Conservation (phyloP, 2,113 vertebrate genomes). For the Tachuris rubrigastra region DNA sequence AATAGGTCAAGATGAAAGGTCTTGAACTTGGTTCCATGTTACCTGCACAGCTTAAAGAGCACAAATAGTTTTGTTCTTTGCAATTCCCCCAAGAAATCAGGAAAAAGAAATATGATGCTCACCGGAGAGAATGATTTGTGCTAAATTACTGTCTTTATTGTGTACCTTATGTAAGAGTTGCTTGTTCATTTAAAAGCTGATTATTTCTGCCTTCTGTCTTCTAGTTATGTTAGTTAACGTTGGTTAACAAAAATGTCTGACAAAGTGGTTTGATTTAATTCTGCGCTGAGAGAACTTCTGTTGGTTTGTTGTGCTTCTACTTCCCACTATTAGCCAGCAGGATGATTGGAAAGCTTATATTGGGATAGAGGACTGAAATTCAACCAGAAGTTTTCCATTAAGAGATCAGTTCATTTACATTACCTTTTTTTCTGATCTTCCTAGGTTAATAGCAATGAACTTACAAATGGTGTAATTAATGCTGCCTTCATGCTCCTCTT, state of each 20-base stretch:
- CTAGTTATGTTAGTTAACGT: neutral
- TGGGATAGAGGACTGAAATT: neutral
- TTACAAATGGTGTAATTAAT: constrained; percentile 98
- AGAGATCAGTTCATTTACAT: neutral
- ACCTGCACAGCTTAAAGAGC: neutral
- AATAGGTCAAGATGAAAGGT: neutral
- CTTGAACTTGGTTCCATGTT: neutral
- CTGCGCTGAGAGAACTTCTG: neutral
- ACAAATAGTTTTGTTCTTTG: neutral
- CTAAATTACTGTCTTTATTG: neutral
- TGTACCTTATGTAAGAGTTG: neutral
- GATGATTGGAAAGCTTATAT: neutral
- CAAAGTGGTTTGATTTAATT: neutral
- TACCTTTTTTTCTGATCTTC: constrained; percentile 29
- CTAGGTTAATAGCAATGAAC: constrained; percentile 97
- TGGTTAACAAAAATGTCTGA: neutral
- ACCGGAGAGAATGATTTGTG: neutral
- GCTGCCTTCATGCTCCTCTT: constrained; percentile 99
- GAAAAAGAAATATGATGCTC: neutral
- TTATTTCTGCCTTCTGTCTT: neutral
- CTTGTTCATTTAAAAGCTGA: neutral
- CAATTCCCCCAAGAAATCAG: neutral
- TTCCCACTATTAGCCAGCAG: neutral
- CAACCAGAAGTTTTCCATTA: neutral
- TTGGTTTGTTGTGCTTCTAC: neutral